Evolutionary conservation across 2,113 vertebrate genomes (phyloP), one percentile per base, ranked within the genome.

Genomic region (Tragelaphus imberbis): DNA sequence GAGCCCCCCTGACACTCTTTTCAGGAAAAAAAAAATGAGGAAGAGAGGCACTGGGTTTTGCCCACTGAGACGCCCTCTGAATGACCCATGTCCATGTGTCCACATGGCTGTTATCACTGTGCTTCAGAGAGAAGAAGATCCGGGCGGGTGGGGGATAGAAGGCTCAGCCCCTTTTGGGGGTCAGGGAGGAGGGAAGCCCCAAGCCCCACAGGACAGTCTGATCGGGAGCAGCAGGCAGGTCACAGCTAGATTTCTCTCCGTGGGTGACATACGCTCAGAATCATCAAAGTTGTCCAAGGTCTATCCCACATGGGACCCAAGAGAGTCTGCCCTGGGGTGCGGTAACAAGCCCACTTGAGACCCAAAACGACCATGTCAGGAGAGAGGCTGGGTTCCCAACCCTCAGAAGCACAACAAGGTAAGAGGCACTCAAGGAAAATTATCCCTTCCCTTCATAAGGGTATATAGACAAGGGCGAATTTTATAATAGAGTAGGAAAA

Each of bases 171-270:
- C 15, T 19, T 58, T 13, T 7, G 47, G 11, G 6, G 36, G 13
- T 23, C 0, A 0, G 17, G 13, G 5, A 23, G 14, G 14, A 30
- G 19, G 21, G 14, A 68, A 14, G 21, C 6, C 4, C 16, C 21
- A 51, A 84, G 79, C 11, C 56, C 75, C 23, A 56, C 5, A 6
- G 53, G 75, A 44, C 44, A 80, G 92, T 33, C 53, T 30, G 51
- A n/a, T 3, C 0, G 6, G 27, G 33, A 80, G n/a, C 21, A 36
- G 28, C 23, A 55, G 2, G 36, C 2, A 21, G 61, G 55, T 40
- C 49, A 40, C 49, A 36, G 17, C 6, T 14, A 16, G 63, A 10
- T 63, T 63, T 88, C 90, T 80, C 13, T 61, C 79, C 58, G 33
- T n/a, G 63, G 30, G 44, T 17, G 2, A 82, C 7, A 40, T 6